Evolutionary conservation across 2,113 vertebrate species (phyloP), one percentile per base, ranked within the genome.

Genomic region (Parus major): DNA sequence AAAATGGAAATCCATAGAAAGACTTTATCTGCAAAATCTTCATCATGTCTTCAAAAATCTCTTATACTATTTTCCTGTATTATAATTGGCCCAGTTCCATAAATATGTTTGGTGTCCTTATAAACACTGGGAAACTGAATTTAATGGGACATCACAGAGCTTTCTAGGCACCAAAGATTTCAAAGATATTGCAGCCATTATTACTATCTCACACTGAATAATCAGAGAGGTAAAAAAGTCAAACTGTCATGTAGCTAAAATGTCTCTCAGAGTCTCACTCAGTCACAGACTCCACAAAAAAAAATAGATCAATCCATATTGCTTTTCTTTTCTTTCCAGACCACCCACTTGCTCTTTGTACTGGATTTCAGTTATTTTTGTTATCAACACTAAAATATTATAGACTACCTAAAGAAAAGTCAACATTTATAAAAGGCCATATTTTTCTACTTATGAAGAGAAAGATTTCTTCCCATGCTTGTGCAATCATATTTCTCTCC

Each of bases 361-460:
- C 56, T 60, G 56, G 46, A 83, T 93, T 96, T 93, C 79, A 63
- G 59, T 81, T 83, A 81, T 63, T 92, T 86, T 70, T 82, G 28
- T 88, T 93, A 90, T 86, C 68, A 94, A 75, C 64, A n/a, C 12
- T 66, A 60, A 94, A 94, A 88, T 95, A 88, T 53, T 92, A 73
- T 47, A 73, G 71, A 31, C 60, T 96, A 96, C 79, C 91, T 93
- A 83, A 94, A 86, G 63, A 72, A 88, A 95, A 73, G 60, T 81
- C 90, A 96, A 93, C 92, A 90, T 81, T 88, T 94, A 71, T 66
- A 59, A 66, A 94, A 81, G 64, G 24, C 44, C 64, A 20, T 73
- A 60, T 83, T 92, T 95, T 94, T 72, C 68, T 86, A 19, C 28
- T 82, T 80, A 69, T 24, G 41, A 80, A 87, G 60, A 47, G 31